Conservation (phyloP, 2,797 vertebrate species). For the Lemur catta region DNA sequence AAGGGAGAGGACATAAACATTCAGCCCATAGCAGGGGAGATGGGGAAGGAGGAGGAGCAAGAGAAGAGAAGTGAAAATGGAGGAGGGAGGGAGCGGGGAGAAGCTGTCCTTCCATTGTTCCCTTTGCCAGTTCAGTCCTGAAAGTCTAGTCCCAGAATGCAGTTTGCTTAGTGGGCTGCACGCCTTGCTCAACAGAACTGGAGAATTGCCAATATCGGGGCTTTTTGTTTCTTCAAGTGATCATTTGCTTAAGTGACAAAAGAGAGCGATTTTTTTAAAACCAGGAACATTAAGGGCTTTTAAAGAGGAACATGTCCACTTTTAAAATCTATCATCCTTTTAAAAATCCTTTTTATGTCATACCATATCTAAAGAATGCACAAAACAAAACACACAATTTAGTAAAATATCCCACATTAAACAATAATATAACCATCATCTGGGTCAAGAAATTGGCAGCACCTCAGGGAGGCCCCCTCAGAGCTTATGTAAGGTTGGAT, state of each 20-base stretch:
- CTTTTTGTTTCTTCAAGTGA: neutral
- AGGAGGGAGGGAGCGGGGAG: neutral
- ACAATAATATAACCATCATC: neutral
- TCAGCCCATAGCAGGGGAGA: neutral
- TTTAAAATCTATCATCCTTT: neutral
- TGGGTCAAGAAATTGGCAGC: neutral
- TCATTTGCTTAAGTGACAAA: neutral
- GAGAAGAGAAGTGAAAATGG: neutral
- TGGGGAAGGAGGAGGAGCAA: neutral
- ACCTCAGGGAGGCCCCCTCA: too few species aligned
- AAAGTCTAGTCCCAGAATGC: neutral
- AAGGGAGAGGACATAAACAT: neutral
- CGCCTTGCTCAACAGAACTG: neutral
- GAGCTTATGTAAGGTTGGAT: neutral
- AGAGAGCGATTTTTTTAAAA: neutral
- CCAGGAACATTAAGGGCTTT: neutral
- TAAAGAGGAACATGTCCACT: neutral
- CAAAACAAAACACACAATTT: neutral
- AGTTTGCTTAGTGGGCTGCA: fast-evolving
- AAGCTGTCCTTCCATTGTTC: fast-evolving
- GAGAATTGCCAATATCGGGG: neutral
- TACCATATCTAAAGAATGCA: neutral
- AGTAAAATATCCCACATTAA: neutral
- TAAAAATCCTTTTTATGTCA: neutral
- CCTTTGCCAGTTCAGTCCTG: neutral